Conservation (phyloP, 2,797 vertebrate genomes). For the Eulemur coronatus region DNA sequence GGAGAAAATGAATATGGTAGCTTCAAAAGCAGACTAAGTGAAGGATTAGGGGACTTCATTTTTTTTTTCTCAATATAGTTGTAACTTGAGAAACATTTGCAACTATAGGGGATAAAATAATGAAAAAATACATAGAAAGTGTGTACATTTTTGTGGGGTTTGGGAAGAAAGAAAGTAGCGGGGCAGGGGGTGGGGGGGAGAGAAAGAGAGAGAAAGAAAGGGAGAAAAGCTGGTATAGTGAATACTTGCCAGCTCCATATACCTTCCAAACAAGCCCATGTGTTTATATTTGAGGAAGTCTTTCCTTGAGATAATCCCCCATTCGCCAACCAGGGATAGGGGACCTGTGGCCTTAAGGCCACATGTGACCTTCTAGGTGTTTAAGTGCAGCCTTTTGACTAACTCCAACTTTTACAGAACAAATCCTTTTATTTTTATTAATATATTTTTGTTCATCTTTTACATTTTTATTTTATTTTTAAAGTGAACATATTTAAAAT, state of each 20-base stretch:
- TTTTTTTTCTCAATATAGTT: neutral
- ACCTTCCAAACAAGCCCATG: accelerated
- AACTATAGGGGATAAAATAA: neutral
- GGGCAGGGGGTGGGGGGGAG: no score
- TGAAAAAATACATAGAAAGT: neutral
- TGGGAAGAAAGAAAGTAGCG: neutral
- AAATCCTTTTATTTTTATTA: no score
- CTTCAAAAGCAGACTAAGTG: neutral
- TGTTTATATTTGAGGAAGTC: neutral
- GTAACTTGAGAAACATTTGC: neutral
- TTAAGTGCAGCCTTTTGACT: no score
- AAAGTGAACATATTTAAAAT: no score
- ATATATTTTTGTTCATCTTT: no score
- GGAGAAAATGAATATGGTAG: neutral
- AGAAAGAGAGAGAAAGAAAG: neutral
- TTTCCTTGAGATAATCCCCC: neutral
- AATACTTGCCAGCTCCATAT: neutral
- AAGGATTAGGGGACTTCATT: neutral
- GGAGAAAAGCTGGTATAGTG: accelerated
- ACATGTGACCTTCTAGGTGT: no score
- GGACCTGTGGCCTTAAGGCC: no score
- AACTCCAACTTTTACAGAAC: no score
- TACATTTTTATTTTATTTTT: no score
- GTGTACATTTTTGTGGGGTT: neutral
- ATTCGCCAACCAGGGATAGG: no score